A percentile compares a stretch with the other conserved stretches of the same genome.
phyloP scores from a whole-genome alignment of 2,797 vertebrate genomes.

The Pangasius macronema region DNA sequence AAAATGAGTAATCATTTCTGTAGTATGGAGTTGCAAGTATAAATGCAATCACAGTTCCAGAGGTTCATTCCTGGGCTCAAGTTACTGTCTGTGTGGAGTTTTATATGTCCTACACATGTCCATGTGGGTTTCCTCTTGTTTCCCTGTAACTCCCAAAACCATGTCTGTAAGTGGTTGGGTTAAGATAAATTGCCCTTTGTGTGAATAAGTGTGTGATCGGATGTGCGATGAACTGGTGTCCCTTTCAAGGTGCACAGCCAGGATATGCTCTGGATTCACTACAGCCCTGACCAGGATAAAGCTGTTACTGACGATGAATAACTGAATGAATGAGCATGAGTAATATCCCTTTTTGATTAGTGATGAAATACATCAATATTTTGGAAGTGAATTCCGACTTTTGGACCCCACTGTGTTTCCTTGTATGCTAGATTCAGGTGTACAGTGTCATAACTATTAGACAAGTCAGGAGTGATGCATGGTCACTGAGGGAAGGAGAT shows the following conservation, averaged over 20 bases:
- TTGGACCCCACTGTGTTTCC: background rate
- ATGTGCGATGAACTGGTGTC: background rate
- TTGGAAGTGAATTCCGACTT: background rate
- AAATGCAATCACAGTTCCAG: too few species aligned
- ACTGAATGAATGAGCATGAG: background rate
- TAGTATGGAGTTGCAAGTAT: background rate
- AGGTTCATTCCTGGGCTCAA: conserved; percentile 2
- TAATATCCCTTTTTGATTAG: background rate
- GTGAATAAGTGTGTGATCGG: background rate
- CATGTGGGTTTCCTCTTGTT: background rate
- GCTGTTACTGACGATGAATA: background rate
- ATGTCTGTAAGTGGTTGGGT: background rate
- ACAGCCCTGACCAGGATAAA: background rate
- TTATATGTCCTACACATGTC: background rate
- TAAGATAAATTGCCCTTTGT: background rate
- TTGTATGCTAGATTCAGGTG: background rate
- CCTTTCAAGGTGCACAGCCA: background rate
- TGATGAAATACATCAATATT: background rate
- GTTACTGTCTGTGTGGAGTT: background rate
- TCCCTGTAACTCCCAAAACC: background rate
- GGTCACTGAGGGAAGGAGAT: conserved; percentile 22
- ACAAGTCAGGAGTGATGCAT: conserved; percentile 33
- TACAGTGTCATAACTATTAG: background rate
- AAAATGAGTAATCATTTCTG: background rate
- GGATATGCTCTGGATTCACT: background rate